phyloP scores from a whole-genome alignment of 2,888 invertebrate genomes.

The Dynastes tityus region DNA sequence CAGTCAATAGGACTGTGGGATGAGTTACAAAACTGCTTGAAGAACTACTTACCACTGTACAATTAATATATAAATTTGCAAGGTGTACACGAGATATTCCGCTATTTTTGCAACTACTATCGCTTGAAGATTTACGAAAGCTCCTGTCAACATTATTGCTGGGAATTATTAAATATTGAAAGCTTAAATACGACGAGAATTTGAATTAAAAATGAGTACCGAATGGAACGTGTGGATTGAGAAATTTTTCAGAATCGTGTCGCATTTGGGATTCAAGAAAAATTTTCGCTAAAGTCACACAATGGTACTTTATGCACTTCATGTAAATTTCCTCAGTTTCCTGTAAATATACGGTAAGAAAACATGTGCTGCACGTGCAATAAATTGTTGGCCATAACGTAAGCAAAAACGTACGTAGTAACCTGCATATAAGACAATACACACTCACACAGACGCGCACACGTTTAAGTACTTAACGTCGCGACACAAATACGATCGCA shows the following conservation, averaged over 20 bases:
- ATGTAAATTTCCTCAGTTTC: constrained; percentile 50
- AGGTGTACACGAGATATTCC: too few relatives aligned
- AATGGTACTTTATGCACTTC: constrained; percentile 48
- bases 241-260: constrained; percentile 39
- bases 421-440: constrained; percentile 52
- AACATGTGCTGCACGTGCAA: constrained; percentile 56
- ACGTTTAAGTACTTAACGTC: neutral
- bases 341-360: constrained; percentile 48
- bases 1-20: too few relatives aligned
- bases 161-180: too few relatives aligned
- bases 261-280: constrained; percentile 32
- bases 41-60: too few relatives aligned
- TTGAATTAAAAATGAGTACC: neutral
- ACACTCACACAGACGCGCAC: neutral
- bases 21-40: too few relatives aligned
- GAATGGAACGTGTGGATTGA: constrained; percentile 32
- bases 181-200: neutral
- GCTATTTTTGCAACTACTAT: too few relatives aligned
- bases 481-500: constrained; percentile 2
- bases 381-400: constrained; percentile 55
- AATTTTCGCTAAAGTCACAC: constrained; percentile 14
- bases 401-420: constrained; percentile 52
- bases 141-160: too few relatives aligned
- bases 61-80: too few relatives aligned
- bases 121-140: too few relatives aligned